Conservation (phyloP, 2,797 vertebrate species). For the Dermochelys coriacea region DNA sequence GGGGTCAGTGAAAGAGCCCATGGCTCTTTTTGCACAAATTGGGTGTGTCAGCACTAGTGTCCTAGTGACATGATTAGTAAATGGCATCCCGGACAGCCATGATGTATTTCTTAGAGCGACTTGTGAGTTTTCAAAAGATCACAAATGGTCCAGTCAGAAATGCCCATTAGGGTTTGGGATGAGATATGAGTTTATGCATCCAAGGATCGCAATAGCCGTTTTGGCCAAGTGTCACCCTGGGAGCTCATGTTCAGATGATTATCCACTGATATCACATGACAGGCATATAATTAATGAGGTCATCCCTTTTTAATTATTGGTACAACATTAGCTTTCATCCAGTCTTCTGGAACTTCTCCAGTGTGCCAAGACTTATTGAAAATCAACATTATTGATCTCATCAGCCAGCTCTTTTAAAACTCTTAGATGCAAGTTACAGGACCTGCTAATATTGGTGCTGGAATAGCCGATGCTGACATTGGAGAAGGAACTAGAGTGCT, state of each 20-base stretch:
- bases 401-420: not conserved
- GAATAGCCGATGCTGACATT: no score
- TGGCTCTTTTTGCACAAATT: not conserved
- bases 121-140: not conserved
- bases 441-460: not conserved
- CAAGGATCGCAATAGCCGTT: not conserved
- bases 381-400: not conserved
- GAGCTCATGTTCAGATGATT: not conserved
- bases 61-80: not conserved
- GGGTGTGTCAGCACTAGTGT: not conserved
- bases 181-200: not conserved
- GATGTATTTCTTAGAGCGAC: slow-evolving; percentile 21
- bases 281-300: not conserved
- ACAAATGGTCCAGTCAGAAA: not conserved
- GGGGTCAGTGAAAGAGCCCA: not conserved
- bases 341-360: not conserved
- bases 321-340: not conserved
- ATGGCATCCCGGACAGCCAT: not conserved
- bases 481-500: no score
- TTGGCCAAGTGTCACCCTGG: not conserved
- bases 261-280: not conserved
- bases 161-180: not conserved
- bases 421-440: not conserved
- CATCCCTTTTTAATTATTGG: not conserved
- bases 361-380: not conserved